Conservation (phyloP, 2,113 vertebrate species). For the Engraulis encrasicolus region DNA sequence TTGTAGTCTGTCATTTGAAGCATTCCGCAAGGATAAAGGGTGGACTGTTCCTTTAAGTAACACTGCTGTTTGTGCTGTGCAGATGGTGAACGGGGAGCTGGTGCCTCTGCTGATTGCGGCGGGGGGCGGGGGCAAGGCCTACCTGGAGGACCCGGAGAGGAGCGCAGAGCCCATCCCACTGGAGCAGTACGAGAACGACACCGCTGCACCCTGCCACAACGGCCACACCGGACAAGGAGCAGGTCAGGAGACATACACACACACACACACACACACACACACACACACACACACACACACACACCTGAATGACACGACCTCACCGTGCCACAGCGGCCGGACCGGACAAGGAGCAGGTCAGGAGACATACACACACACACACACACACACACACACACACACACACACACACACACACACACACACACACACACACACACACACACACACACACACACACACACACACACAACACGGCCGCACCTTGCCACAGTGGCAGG, state of each 20-base stretch:
- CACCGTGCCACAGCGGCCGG: too few relatives aligned
- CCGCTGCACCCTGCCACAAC: slow-evolving; percentile 69
- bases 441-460: neutral
- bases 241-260: slow-evolving; percentile 60
- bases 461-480: too few relatives aligned
- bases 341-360: slow-evolving; percentile 80
- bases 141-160: slow-evolving; percentile 79
- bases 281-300: slow-evolving; percentile 10
- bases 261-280: slow-evolving; percentile 5
- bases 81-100: slow-evolving; percentile 78
- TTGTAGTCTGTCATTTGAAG: too few relatives aligned
- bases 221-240: slow-evolving; percentile 80
- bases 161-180: slow-evolving; percentile 66
- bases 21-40: too few relatives aligned
- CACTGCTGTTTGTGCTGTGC: too few relatives aligned
- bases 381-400: neutral
- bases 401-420: slow-evolving; percentile 5
- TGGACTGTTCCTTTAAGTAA: too few relatives aligned
- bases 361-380: neutral
- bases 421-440: neutral
- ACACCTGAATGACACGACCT: neutral
- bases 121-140: slow-evolving; percentile 89
- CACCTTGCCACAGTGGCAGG: too few relatives aligned
- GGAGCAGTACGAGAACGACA: slow-evolving; percentile 86
- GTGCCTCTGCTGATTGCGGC: slow-evolving; percentile 88